Base-by-base conservation (phyloP, 2,888 invertebrate genomes). In the Periphyllus acericola region DNA sequence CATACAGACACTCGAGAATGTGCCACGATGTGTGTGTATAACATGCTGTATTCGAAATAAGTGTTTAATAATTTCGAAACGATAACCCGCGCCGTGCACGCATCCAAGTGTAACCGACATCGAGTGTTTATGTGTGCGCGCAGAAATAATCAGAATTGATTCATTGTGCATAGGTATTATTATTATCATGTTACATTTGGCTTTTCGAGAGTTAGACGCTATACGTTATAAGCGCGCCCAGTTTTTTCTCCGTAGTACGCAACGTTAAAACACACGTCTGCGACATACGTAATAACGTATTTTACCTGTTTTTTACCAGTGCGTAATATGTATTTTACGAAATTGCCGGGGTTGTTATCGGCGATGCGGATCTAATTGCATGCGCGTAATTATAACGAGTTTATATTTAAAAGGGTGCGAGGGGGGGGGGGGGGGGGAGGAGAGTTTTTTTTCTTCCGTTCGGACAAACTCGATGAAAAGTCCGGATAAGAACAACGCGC, bases 321-420 rank as follows among this genome's bases (percentile, higher is more conserved):
- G 55, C 21, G 19, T 55, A 55, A 19, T 68, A 66, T 21, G 21
- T 25, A 68, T 68, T 68, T 29, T 68, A 68, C n/a, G 68, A 68
- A 68, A 68, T 68, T 29, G n/a, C 29, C 68, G n/a, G 68, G 29
- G 68, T 29, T n/a, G 68, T 68, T 68, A 68, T 68, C 68, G 29
- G 68, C 29, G 68, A 68, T 68, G n/a, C 68, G 68, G 9, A 68
- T 68, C 68, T 68, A 68, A 68, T 68, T 68, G 68, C 29, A n/a
- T 68, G 68, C 68, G 14, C n/a, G 68, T n/a, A 68, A 68, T 55
- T 55, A 55, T 68, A 68, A 68, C n/a, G 68, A 68, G 68, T 9
- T 40, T 68, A 29, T 68, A 68, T 68, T 68, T 68, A 68, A 68
- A 29, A 2, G 68, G 11, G 40, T 40, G 9, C 40, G 68, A 29